Base-by-base conservation (phyloP, 2,888 invertebrate genomes). In the Deilephila porcellus region DNA sequence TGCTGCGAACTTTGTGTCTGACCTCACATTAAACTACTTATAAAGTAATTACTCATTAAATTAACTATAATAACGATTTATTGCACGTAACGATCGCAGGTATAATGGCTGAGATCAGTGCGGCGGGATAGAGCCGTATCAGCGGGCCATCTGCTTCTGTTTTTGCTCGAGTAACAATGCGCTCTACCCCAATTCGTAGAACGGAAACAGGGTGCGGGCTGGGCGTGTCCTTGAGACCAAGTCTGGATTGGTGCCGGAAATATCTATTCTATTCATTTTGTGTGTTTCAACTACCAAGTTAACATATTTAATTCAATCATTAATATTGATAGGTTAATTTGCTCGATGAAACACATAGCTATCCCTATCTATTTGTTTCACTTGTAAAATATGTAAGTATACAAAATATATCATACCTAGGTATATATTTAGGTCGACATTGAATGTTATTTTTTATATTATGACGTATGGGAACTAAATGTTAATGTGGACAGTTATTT, bases 141-240 rank as follows among this genome's bases (percentile, higher is more conserved):
- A 74, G 73, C 74, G 75, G 74, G 71, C 80, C 88, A 88, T 86
- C 87, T 89, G 88, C 80, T 84, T 81, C 80, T 84, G 86, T 90
- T 91, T 92, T 91, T 90, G 86, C 84, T 83, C 80, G 77, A 71
- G 81, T 82, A 87, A 86, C 85, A 84, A 83, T 82, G 82, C 83
- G 84, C 81, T 86, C 85, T 86, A 91, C 91, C 91, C 92, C 85
- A 89, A 86, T 90, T 87, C 84, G 83, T 85, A 77, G 84, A 92
- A 84, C 93, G 94, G 94, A 94, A 93, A 86, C 87, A 82, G 92
- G 93, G 93, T 89, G 90, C 88, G 91, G 90, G 88, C 82, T 90
- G 90, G 92, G 92, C 84, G 90, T 85, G 93, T 91, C 92, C 92
- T 93, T 92, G 92, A 90, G 85, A 81, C 79, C 81, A 82, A 81